Evolutionary conservation across 2,797 vertebrate genomes (phyloP), one percentile per base, ranked within the genome.

Genomic region (Syngnathus rostellatus): DNA sequence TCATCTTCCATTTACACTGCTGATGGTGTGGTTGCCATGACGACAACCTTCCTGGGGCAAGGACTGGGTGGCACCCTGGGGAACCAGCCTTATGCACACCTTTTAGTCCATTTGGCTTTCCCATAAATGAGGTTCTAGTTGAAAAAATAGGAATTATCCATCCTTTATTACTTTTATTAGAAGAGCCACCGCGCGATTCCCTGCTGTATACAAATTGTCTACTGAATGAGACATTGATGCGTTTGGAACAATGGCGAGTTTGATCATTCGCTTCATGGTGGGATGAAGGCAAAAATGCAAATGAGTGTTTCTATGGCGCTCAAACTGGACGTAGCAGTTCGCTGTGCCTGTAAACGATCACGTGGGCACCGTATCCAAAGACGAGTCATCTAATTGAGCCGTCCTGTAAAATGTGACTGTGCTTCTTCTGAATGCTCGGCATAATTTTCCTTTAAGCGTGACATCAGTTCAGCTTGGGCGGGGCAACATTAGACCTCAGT

Each of bases 21-120:
- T 86, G 82, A 88, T 90, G 86, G 81, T 73, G 78, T 83, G 81
- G 91, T 91, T 92, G 87, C 83, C 88, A 90, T 92, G 90, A 90
- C 85, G 79, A 93, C 88, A 86, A 73, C 85, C 85, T 85, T 89
- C 79, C 71, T 51, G 73, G 85, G 77, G 77, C 83, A 86, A 90
- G 88, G 89, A 85, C 88, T 81, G 67, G 69, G 75, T 80, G 81
- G 73, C 62, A 83, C 87, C 78, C 76, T 40, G 55, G 85, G 79
- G 87, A 86, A 60, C 37, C 62, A 43, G 12, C 6, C 40, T 61
- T 45, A 16, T 62, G 17, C 39, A 11, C 8, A 61, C 40, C 21
- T 62, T 62, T 16, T 23, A 25, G 12, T 46, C 41, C 16, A 21
- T 60, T 60, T 39, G 38, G 57, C 39, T 5, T 14, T 21, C 37